A percentile compares a stretch with the other conserved stretches of the same genome.
These are phyloP conservation scores for Gobiocypris rarus DNA, from an alignment of 2,113 vertebrate species.

Conservation along the genomic window DNA sequence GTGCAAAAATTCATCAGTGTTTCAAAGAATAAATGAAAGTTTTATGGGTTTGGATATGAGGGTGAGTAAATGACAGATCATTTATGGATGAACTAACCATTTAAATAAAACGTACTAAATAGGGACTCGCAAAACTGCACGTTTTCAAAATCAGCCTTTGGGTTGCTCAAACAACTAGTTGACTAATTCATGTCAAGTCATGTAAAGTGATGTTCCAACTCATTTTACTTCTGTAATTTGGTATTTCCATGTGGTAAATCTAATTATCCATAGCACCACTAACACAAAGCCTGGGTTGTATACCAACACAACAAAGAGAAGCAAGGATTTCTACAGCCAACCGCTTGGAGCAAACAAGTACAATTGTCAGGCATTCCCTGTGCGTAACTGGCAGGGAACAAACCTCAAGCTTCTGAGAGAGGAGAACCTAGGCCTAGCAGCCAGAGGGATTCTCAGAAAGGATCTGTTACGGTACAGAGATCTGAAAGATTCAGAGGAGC, in stretches of 20 bases:
- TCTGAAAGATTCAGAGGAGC: constrained; percentile 81
- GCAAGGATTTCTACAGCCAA: constrained; percentile 52
- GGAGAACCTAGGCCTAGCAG: constrained; percentile 94
- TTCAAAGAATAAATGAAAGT: neutral
- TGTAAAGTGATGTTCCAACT: neutral
- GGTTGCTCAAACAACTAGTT: neutral
- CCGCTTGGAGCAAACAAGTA: constrained; percentile 48
- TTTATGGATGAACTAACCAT: neutral
- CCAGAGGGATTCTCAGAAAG: constrained; percentile 94
- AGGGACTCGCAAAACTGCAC: neutral
- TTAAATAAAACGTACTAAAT: neutral
- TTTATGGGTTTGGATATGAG: neutral
- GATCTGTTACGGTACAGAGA: constrained; percentile 95
- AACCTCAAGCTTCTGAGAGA: constrained; percentile 99
- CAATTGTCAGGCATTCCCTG: constrained; percentile 48
- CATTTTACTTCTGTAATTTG: neutral
- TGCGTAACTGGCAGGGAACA: constrained; percentile 73
- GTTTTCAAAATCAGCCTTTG: neutral
- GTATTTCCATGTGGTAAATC: neutral
- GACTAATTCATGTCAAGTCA: neutral
- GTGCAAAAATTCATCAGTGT: neutral
- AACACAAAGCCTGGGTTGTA: neutral
- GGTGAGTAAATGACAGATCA: neutral
- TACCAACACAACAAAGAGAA: constrained; percentile 20
- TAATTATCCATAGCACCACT: neutral